Base-by-base conservation (phyloP, 2,797 vertebrate species). In the Apodemus agrarius region DNA sequence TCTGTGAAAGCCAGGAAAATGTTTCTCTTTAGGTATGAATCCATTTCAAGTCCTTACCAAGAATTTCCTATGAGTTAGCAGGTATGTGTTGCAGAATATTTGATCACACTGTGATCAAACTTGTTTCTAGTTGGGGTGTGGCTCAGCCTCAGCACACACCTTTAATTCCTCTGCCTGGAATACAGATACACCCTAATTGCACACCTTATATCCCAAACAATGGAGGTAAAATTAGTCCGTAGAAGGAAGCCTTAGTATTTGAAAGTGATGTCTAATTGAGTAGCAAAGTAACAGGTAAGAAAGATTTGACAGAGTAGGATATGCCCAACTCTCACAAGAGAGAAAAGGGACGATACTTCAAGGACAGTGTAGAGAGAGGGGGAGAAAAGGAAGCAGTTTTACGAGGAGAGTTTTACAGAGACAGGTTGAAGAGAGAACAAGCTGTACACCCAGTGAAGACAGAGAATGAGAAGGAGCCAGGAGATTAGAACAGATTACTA, bases 41-140 rank as follows among this genome's bases (percentile, higher is more conserved):
- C 26, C 74, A 24, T 95, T 94, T 93, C 72, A 91, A 96, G 54
- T 12, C 40, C 76, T 96, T 46, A 43, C 37, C 40, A 91, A 84
- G 43, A 43, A 93, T 95, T 37, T 90, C 81, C 54, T 59, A 59
- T 95, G 46, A 67, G 85, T 96, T 96, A 95, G 81, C 49, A 93
- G 79, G 19, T 76, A 9, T 61, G 22, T 69, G 34, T 37, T 21
- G n/a, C 69, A 72, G n/a, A n/a, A 37, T 37, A 21, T 21, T 37
- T 37, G 69, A 72, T 72, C 69, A 72, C 69, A 37, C 69, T 72
- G n/a, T 37, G n/a, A 37, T 37, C 17, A 69, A 9, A 9, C 17
- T 19, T 69, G 67, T 37, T 21, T 72, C 69, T 72, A 72, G n/a
- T 19, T 69, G 67, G 67, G 67, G 34, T 69, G 34, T 67, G 65